Base-by-base conservation (phyloP, 2,888 invertebrate species). In the Uropetala carovei region DNA sequence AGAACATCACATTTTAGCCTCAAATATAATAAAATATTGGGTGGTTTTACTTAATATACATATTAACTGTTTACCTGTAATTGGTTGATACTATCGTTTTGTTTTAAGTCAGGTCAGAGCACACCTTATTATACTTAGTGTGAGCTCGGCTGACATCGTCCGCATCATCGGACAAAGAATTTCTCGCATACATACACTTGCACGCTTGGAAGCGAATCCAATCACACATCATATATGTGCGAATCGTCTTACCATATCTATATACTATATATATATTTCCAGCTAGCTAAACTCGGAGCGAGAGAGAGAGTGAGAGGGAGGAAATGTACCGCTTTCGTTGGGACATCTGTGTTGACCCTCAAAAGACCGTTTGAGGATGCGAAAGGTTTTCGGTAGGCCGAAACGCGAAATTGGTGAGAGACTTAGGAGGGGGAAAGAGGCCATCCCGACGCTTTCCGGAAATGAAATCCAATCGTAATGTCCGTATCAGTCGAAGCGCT, bases 381-480 rank as follows among this genome's bases (percentile, higher is more conserved):
- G 43, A 43, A 43, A 5, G 43, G 43, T 43, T 43, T 43, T 43
- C 43, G 43, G 43, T 43, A 43, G 43, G 43, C 43, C 43, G 43
- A 43, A 43, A 43, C 43, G 43, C 43, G 43, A 43, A 43, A 43
- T 43, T 43, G 43, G 43, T 43, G 43, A 68, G 64, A n/a, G 13
- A 9, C 75, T 22, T 75, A n/a, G 75, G 27, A 13, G 75, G 22
- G 27, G 75, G 68, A 22, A n/a, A 18, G 68, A 68, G 27, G 75
- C 75, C 22, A 75, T 75, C 27, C 27, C 75, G 75, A 75, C 22
- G 75, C 27, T 75, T 22, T 75, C 22, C 75, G 75, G 75, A 75
- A 75, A 75, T 75, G 75, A 75, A 75, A 75, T 75, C 75, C 75
- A 75, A 75, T 75, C 75, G 27, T 75, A 75, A 75, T 75, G 27